Evolutionary conservation across 2,888 invertebrate genomes (phyloP), one percentile per base, ranked within the genome.

Genomic region (Bombylius major): DNA sequence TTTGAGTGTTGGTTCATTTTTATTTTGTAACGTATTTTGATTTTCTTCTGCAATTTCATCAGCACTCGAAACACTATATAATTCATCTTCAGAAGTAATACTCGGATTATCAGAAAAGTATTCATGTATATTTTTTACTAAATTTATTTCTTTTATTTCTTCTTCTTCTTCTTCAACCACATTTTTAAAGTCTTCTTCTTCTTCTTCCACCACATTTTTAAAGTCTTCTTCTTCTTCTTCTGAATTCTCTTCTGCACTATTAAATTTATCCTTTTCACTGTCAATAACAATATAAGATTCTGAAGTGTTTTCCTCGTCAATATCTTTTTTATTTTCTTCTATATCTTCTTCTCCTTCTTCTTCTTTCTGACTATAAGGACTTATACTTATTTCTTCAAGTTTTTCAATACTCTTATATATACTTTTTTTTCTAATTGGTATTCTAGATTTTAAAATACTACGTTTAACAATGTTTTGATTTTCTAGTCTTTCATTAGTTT

Each of bases 191-290:
- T 59, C 55, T 11, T 63, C 62, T 5, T 66, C n/a, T 7, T 45
- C n/a, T 14, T 36, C 59, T 54, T 60, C 58, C 31, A 59, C 46
- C 9, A 53, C 54, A 47, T 61, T 60, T 11, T 58, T 57, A 32
- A 60, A 62, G 14, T 59, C 55, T 11, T 63, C 62, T 5, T 66
- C 62, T 5, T 66, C 62, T 32, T 64, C 68, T 2, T 63, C 63
- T 5, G 65, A 61, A 50, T 64, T 67, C 31, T 65, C 65, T 13
- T 70, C 70, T 3, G 66, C 51, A 3, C 65, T 69, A 61, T 67
- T 66, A 53, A 65, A 67, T n/a, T 12, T 31, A 32, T 45, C 31
- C 7, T 39, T 39, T 36, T 50, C 50, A 33, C 13, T 49, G 5
- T 50, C 13, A 36, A 5, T 31, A 34, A 13, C 50, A 14, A 12